Evolutionary conservation across 2,797 vertebrate genomes (phyloP), one percentile per base, ranked within the genome.

Genomic region (Denticeps clupeoides): DNA sequence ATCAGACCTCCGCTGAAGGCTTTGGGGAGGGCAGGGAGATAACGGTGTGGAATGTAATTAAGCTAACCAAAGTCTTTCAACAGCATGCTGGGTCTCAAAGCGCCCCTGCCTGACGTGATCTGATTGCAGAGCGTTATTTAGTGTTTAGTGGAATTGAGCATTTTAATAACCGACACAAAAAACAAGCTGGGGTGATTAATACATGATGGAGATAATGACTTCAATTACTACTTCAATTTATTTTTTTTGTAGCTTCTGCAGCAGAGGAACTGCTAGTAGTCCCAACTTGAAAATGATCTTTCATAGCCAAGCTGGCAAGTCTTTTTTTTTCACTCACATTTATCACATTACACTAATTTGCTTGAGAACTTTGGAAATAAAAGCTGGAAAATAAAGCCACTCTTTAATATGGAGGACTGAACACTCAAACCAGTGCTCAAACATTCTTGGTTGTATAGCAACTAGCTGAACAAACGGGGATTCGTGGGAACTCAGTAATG

Each of bases 31-130:
- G 22, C 52, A 27, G 24, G 45, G 41, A 16, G 45, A 42, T 55
- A 55, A 55, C 38, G 22, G 22, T 51, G 13, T 28, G 21, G 23
- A 54, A 54, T 24, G 16, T 54, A 54, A 54, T 48, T 54, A 43
- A 29, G 54, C 22, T 21, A 33, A 22, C 27, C 21, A 25, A 32
- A 16, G 9, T 25, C 50, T 33, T 32, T 31, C 40, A 43, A 16
- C 38, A 7, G 31, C 12, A 32, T 32, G 31, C 27, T 7, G 10
- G 26, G n/a, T n/a, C n/a, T n/a, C n/a, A n/a, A n/a, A 47, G 40
- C 53, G 44, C 15, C 25, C 46, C 11, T 11, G 9, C 11, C 15
- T 29, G 28, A 32, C 35, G 15, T 19, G 38, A 48, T 54, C 38
- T 19, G 52, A 42, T 54, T 46, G 18, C 13, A 25, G 13, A 38